A percentile compares a stretch with the other conserved stretches of the same genome.
Conservation (phyloP, 2,888 invertebrate genomes). For the Ochropleura leucogaster region DNA sequence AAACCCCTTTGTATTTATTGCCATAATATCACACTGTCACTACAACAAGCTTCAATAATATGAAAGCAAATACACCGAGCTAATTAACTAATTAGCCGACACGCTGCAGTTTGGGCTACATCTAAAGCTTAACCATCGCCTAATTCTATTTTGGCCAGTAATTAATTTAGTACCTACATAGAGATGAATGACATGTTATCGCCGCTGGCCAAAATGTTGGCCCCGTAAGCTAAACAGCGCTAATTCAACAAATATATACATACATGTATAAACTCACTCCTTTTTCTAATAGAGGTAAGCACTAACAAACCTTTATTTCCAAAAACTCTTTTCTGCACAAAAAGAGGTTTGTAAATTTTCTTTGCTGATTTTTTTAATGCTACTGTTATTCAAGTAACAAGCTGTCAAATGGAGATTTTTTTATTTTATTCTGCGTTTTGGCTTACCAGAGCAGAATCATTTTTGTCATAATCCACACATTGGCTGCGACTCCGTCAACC, state of each 20-base stretch:
- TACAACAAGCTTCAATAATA: constrained; percentile 26
- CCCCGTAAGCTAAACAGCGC: background rate
- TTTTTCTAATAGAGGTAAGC: background rate
- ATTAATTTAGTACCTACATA: constrained; percentile 38
- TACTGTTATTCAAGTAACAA: background rate
- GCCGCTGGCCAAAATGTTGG: constrained; percentile 14
- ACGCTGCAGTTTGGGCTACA: constrained; percentile 24
- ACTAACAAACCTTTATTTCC: background rate
- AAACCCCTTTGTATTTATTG: too few relatives aligned
- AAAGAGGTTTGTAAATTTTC: background rate
- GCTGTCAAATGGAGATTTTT: background rate
- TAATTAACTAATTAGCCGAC: constrained; percentile 49
- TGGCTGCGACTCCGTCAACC: constrained; percentile 73
- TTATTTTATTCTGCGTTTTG: background rate
- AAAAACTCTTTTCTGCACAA: background rate
- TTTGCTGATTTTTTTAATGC: background rate
- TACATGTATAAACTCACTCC: background rate
- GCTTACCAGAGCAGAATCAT: constrained; percentile 15
- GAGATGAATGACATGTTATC: constrained; percentile 11
- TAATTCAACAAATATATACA: background rate
- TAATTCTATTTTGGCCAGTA: constrained; percentile 35
- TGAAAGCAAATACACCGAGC: constrained; percentile 41
- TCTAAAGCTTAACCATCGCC: constrained; percentile 33
- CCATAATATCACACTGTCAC: constrained; percentile 37
- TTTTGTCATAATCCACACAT: constrained; percentile 34